A percentile compares a stretch with the other conserved stretches of the same genome.
Conservation (phyloP, 30 jellyfish, hydroid and myxozoan genomes). For the Chironex yamaguchii region DNA sequence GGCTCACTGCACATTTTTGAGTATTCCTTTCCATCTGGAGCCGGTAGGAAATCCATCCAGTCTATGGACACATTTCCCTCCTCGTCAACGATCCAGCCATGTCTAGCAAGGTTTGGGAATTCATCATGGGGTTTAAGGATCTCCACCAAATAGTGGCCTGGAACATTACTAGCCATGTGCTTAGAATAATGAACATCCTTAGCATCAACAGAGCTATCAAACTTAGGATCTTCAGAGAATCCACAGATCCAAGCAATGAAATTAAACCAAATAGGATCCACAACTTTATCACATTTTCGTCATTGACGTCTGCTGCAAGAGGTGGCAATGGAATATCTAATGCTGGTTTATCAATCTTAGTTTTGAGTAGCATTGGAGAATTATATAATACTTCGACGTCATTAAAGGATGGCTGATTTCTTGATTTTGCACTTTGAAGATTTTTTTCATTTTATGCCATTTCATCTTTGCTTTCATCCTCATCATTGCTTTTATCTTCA, state of each 20-base stretch:
- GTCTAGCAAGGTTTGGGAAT: constrained; percentile 34
- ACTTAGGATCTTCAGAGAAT: constrained; percentile 37
- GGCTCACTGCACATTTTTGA: constrained; percentile 46
- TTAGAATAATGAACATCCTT: not conserved
- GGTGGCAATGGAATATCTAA: constrained; percentile 71
- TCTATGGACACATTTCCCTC: constrained; percentile 17
- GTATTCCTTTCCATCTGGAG: constrained; percentile 46
- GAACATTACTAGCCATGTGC: constrained; percentile 43
- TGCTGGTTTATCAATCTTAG: constrained; percentile 2
- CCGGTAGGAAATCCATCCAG: constrained; percentile 62
- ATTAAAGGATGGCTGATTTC: not conserved
- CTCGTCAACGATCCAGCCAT: constrained; percentile 50
- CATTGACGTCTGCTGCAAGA: constrained; percentile 46
- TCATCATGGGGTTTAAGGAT: constrained; percentile 27
- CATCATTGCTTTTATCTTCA: too few relatives aligned
- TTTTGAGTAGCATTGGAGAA: constrained; percentile 9
- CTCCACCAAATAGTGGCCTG: constrained; percentile 57
- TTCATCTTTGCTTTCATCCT: too few relatives aligned
- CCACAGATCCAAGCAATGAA: constrained; percentile 72
- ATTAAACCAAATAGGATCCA: constrained; percentile 34
- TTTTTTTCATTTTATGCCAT: too few relatives aligned
- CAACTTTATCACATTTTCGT: constrained; percentile 19
- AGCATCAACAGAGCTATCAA: constrained; percentile 26
- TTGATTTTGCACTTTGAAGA: too few relatives aligned
- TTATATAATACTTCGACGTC: constrained; percentile 1